Conservation (phyloP, 1,140 invertebrate genomes). For the Macrotrachela quadricornifera region DNA sequence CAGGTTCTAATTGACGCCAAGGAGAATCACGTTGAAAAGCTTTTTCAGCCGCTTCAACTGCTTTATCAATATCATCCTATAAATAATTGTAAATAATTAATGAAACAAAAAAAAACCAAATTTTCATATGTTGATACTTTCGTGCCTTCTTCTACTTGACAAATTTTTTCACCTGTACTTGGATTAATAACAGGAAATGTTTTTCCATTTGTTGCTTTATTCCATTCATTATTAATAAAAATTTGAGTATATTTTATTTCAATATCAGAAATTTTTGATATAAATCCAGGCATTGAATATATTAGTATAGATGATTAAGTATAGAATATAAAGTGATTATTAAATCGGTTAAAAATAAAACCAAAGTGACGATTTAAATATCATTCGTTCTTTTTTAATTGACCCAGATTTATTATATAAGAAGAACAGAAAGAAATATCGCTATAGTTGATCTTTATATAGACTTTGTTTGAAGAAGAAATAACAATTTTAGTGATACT, state of each 20-base stretch:
- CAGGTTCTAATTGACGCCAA: conserved; percentile 58
- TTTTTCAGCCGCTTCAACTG: conserved; percentile 48
- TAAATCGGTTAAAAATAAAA: too few relatives aligned
- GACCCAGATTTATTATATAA: too few relatives aligned
- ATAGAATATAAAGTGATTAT: too few relatives aligned
- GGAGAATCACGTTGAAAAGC: conserved; percentile 49
- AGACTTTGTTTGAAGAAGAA: too few relatives aligned
- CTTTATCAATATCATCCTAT: conserved; percentile 50
- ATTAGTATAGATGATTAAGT: too few relatives aligned
- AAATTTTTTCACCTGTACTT: conserved; percentile 50
- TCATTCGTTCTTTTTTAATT: too few relatives aligned
- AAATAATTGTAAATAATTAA: neutral
- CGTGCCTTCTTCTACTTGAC: conserved; percentile 54
- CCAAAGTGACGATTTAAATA: too few relatives aligned
- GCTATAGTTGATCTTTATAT: too few relatives aligned
- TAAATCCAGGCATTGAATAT: too few relatives aligned
- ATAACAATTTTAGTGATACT: too few relatives aligned
- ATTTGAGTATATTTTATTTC: conserved; percentile 35
- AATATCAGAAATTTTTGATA: too few relatives aligned
- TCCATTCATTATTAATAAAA: conserved; percentile 80
- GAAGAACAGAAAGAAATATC: too few relatives aligned
- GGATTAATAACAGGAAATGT: conserved; percentile 72
- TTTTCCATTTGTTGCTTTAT: conserved; percentile 55
- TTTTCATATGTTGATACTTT: conserved; percentile 29
- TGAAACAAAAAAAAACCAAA: neutral